Conservation (phyloP, 2,888 invertebrate species). For the Andrena flavipes region DNA sequence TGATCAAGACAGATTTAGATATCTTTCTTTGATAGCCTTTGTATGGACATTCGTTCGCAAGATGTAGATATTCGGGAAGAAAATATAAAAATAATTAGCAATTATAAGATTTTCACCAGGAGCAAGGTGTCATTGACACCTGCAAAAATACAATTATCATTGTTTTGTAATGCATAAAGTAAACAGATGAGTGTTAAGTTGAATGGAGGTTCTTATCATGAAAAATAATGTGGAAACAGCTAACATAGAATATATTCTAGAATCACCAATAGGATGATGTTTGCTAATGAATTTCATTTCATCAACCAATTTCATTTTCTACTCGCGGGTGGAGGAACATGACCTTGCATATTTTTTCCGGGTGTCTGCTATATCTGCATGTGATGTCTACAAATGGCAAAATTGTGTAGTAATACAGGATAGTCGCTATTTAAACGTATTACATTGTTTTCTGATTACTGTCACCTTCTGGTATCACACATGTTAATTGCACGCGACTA, state of each 20-base stretch:
- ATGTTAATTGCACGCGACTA: too few species aligned
- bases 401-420: too few species aligned
- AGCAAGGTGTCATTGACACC: background rate
- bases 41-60: background rate
- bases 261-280: background rate
- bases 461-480: too few species aligned
- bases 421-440: too few species aligned
- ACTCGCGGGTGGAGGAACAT: background rate
- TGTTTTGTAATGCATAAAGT: background rate
- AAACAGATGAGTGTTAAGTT: slow-evolving; percentile 7
- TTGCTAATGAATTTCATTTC: background rate
- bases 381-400: too few species aligned
- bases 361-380: too few species aligned
- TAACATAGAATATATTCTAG: background rate
- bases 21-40: background rate
- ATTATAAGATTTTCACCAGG: background rate
- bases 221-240: slow-evolving; percentile 1
- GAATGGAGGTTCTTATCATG: background rate
- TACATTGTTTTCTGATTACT: too few species aligned
- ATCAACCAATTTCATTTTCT: background rate
- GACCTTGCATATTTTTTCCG: too few species aligned
- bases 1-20: background rate
- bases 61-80: background rate
- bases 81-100: background rate
- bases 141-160: background rate